These are phyloP conservation scores for Caloenas nicobarica DNA, from an alignment of 2,113 vertebrate genomes.

Conservation along the genomic window DNA sequence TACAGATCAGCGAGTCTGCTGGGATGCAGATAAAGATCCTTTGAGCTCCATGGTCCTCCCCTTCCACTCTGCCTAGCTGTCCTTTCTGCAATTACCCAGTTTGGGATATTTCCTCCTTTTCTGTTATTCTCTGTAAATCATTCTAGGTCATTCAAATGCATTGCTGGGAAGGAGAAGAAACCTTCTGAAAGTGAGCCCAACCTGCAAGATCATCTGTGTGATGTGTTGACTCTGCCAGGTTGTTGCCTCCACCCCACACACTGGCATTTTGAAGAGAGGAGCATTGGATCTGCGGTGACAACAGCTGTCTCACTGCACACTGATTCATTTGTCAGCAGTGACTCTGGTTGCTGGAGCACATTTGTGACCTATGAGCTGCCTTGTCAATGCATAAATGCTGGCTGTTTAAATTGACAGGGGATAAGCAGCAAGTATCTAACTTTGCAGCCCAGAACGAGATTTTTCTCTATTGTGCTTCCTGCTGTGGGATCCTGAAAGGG, in stretches of 20 bases:
- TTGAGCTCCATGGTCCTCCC: not conserved
- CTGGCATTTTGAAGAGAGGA: not conserved
- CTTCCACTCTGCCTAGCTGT: not conserved
- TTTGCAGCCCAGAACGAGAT: not conserved
- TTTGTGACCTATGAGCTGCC: not conserved
- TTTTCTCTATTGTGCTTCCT: not conserved
- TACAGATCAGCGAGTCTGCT: not conserved
- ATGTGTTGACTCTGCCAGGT: not conserved
- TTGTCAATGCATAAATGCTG: not conserved
- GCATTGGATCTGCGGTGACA: not conserved
- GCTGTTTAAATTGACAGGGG: not conserved
- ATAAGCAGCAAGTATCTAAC: not conserved
- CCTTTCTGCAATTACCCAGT: not conserved
- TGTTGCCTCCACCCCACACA: rapidly evolving
- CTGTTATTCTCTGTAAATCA: not conserved
- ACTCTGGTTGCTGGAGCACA: not conserved
- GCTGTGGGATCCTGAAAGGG: not conserved
- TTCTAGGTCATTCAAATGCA: not conserved
- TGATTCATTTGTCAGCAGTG: not conserved
- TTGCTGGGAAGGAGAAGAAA: not conserved
- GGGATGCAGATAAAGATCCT: not conserved
- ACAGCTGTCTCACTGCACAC: not conserved
- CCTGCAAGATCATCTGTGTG: not conserved
- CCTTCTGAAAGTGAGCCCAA: not conserved
- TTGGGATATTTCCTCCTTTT: not conserved